These are phyloP conservation scores for Peromyscus maniculatus DNA, from an alignment of 2,113 vertebrate species.

Conservation along the genomic window DNA sequence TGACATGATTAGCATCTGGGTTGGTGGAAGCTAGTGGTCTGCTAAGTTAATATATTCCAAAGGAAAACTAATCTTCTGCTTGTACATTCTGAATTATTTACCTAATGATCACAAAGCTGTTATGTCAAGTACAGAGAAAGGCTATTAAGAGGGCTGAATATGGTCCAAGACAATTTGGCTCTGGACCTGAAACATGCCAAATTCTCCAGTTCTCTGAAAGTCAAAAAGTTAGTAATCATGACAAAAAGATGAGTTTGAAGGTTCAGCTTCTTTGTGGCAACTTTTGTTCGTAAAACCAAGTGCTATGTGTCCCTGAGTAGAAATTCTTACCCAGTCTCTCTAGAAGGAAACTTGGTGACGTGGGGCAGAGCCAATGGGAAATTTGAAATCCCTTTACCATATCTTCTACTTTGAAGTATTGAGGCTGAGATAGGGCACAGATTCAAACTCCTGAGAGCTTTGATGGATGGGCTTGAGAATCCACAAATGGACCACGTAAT, in stretches of 20 bases:
- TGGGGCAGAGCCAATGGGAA: neutral
- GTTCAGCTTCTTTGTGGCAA: neutral
- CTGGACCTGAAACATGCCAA: neutral
- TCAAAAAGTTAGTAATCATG: neutral
- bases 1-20: neutral
- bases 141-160: neutral
- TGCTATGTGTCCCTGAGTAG: neutral
- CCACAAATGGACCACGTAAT: neutral
- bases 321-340: neutral
- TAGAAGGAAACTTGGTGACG: neutral
- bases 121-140: neutral
- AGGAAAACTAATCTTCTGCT: neutral
- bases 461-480: neutral
- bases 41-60: neutral
- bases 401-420: neutral
- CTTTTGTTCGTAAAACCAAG: neutral
- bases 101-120: neutral
- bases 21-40: neutral
- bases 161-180: neutral
- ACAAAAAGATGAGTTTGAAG: neutral
- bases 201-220: neutral
- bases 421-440: neutral
- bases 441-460: neutral
- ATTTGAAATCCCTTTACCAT: accelerated
- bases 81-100: neutral